Evolutionary conservation across 2,113 vertebrate genomes (phyloP), one percentile per base, ranked within the genome.

Genomic region (Panthera tigris): DNA sequence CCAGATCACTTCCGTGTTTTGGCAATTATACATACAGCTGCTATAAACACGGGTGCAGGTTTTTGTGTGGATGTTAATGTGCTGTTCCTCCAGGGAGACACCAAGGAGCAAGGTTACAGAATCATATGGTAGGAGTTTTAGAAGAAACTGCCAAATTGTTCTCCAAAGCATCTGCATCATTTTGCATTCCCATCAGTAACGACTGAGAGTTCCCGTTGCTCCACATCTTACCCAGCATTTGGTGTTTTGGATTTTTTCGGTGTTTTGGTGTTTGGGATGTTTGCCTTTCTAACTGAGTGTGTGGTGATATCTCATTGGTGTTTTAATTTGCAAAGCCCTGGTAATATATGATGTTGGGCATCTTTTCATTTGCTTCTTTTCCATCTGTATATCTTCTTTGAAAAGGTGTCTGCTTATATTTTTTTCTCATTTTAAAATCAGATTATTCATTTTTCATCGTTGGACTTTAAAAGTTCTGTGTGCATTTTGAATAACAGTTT

Each of bases 131-230:
- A 3, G 48, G 21, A n/a, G 41, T 41, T 82, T 82, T 82, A 33
- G 14, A n/a, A 63, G 55, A 89, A 48, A 23, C 52, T 5, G 10
- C 61, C 10, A 0, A 29, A 2, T 7, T 45, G 29, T 4, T 29
- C 45, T 57, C 50, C 48, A 71, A 4, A 25, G 52, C 4, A 12
- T 27, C 48, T 7, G 4, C 4, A 0, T 48, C 4, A 6, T 11
- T 36, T 15, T 27, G 21, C 66, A n/a, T 41, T 45, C 27, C 50
- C 2, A 0, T 1, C 50, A 3, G 48, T 19, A 16, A 16, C 1
- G 79, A 57, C 10, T 0, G 33, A 39, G 23, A 9, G 16, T 36
- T 39, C 45, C 65, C 25, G 13, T 23, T 16, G 27, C 65, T 69
- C 23, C 6, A 8, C 21, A 1, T 14, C 27, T 27, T 69, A 18